Base-by-base conservation (phyloP, 1,140 invertebrate species). In the Euglossa dilemma region DNA sequence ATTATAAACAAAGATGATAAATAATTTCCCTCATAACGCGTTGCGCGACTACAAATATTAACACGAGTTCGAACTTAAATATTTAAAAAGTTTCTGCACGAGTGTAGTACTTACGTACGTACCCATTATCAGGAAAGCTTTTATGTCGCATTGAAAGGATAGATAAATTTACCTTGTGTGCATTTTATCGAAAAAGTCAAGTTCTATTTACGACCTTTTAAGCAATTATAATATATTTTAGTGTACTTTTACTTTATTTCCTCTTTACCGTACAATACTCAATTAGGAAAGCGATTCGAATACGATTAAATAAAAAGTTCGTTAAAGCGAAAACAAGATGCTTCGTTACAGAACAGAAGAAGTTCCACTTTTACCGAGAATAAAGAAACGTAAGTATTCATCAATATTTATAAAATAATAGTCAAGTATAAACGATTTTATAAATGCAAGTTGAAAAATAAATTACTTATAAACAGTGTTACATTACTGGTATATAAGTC, bases 311-410 rank as follows among this genome's bases (percentile, higher is more conserved):
- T 45, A 25, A 36, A 36, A 36, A 73, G 23, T n/a, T 56, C 12
- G 8, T 56, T 20, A 25, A 20, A 64, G 25, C 11, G 12, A 0
- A 47, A 57, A 16, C 74, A 14, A 4, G 20, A 85, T 85, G 86
- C 2, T 52, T 52, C 70, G 57, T 20, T 57, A 84, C 2, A 11
- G 16, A 6, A 61, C 83, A 0, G 86, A 85, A 12, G 59, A 50
- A 23, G 43, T 50, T 28, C 72, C 80, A n/a, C 77, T 88, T 64
- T 66, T 86, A 66, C 8, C 64, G 20, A 11, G 43, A 64, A 12
- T 16, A 47, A 86, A 25, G 36, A 86, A 70, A 52, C 36, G 88
- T 89, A 66, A 86, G 81, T 88, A 61, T 79, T 47, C 66, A 54
- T 14, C 14, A 8, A 52, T 25, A 36, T 36, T 4, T 36, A 36